A percentile compares a stretch with the other conserved stretches of the same genome.
These are phyloP conservation scores for Leucosticte australis DNA, from an alignment of 2,113 vertebrate genomes.

Conservation along the genomic window DNA sequence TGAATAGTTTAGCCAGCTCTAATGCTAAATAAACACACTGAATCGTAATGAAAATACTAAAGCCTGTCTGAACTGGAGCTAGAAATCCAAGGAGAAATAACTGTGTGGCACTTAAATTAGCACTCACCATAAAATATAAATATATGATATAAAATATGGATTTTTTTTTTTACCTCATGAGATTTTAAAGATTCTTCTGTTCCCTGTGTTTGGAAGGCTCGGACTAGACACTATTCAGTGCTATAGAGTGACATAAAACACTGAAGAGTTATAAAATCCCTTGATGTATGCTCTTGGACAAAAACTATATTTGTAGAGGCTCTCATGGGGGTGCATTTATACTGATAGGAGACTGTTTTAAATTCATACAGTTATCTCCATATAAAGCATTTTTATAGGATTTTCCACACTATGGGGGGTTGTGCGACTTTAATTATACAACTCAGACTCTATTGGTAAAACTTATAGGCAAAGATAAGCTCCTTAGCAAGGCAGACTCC, in stretches of 20 bases:
- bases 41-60: conserved; percentile 51
- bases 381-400: conserved; percentile 29
- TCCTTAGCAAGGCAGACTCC: conserved; percentile 34
- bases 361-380: neutral
- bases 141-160: conserved; percentile 31
- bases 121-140: conserved; percentile 51
- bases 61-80: conserved; percentile 31
- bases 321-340: neutral
- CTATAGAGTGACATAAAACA: neutral
- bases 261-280: conserved; percentile 11
- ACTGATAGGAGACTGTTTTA: neutral
- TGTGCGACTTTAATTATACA: neutral
- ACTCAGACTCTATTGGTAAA: neutral
- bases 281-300: conserved; percentile 32
- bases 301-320: neutral
- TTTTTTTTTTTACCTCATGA: neutral
- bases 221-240: neutral
- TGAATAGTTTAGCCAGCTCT: conserved; percentile 39
- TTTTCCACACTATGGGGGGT: neutral
- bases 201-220: neutral
- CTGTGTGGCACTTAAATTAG: conserved; percentile 34
- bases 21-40: conserved; percentile 42
- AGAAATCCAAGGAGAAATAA: conserved; percentile 53
- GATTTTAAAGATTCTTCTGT: conserved; percentile 1
- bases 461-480: neutral